Conservation (phyloP, 2,797 vertebrate species). For the Acanthopagrus latus region DNA sequence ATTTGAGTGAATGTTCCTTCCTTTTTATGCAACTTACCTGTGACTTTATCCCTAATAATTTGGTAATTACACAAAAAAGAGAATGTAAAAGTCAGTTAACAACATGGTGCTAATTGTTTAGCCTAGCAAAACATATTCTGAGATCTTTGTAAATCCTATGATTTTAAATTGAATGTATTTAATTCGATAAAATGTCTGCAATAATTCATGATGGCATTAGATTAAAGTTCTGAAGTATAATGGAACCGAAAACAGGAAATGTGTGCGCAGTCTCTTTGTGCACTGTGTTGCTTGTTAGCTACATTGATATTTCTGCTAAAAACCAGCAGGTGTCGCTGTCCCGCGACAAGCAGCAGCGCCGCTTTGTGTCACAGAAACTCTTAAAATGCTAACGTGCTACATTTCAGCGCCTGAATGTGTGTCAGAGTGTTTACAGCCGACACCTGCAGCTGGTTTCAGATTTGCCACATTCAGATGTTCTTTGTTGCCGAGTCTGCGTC, state of each 20-base stretch:
- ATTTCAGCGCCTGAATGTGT: conserved; percentile 26
- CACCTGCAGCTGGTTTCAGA: conserved; percentile 45
- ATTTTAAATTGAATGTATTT: background rate
- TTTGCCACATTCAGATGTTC: conserved; percentile 33
- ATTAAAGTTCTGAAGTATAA: background rate
- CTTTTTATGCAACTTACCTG: background rate
- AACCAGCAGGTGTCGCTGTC: conserved; percentile 36
- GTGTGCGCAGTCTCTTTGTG: background rate
- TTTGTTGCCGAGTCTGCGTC: conserved; percentile 46
- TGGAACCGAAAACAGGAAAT: background rate
- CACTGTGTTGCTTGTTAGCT: background rate
- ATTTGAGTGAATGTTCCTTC: no score
- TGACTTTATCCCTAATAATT: background rate
- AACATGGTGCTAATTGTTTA: no score
- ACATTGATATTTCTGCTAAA: background rate
- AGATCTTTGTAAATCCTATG: background rate
- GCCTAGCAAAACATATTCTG: background rate
- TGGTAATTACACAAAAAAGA: background rate
- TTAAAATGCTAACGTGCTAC: conserved; percentile 38
- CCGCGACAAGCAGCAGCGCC: background rate
- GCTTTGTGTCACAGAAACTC: conserved; percentile 8
- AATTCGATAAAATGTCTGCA: background rate
- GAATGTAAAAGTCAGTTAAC: no score
- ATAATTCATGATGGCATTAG: background rate
- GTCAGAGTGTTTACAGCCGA: conserved; percentile 38